A percentile compares a stretch with the other conserved stretches of the same genome.
phyloP scores from a whole-genome alignment of 1,140 invertebrate species.

The Hylaeus volcanicus region DNA sequence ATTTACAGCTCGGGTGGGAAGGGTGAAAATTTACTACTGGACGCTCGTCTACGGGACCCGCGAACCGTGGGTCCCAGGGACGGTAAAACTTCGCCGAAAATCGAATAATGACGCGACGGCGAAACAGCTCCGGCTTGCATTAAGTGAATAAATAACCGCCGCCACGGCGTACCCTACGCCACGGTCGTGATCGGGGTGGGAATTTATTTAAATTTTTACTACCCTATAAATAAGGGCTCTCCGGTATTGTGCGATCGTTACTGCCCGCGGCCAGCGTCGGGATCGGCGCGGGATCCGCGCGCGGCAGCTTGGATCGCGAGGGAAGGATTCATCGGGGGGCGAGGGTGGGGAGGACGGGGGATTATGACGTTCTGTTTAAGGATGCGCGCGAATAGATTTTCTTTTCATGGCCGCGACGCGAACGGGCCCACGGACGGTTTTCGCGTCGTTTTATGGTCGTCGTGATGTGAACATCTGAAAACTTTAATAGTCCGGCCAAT shows the following conservation, averaged over 20 bases:
- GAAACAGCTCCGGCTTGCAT: slow-evolving; percentile 49
- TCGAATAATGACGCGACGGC: slow-evolving; percentile 60
- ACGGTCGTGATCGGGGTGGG: slow-evolving; percentile 23
- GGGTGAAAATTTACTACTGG: slow-evolving; percentile 75
- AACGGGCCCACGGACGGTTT: no score
- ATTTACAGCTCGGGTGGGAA: slow-evolving; percentile 70
- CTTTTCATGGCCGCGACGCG: neutral
- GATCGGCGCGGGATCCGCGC: slow-evolving; percentile 39
- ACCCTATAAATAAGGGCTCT: slow-evolving; percentile 67
- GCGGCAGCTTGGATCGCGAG: slow-evolving; percentile 23
- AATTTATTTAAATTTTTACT: slow-evolving; percentile 73
- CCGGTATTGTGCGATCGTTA: slow-evolving; percentile 58
- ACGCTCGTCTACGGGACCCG: slow-evolving; percentile 40
- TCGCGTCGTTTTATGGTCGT: no score
- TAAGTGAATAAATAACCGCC: slow-evolving; percentile 70
- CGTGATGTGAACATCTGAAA: no score
- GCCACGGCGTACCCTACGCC: slow-evolving; percentile 2
- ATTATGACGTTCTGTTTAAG: slow-evolving; percentile 41
- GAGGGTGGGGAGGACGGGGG: neutral
- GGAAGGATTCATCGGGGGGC: slow-evolving; percentile 8
- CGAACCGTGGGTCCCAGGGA: slow-evolving; percentile 4
- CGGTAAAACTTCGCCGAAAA: slow-evolving; percentile 67
- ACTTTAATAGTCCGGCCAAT: no score
- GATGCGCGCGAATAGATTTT: slow-evolving; percentile 19
- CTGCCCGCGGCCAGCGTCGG: slow-evolving; percentile 6